Conservation (phyloP, 2,797 vertebrate species). For the Octomys mimax region DNA sequence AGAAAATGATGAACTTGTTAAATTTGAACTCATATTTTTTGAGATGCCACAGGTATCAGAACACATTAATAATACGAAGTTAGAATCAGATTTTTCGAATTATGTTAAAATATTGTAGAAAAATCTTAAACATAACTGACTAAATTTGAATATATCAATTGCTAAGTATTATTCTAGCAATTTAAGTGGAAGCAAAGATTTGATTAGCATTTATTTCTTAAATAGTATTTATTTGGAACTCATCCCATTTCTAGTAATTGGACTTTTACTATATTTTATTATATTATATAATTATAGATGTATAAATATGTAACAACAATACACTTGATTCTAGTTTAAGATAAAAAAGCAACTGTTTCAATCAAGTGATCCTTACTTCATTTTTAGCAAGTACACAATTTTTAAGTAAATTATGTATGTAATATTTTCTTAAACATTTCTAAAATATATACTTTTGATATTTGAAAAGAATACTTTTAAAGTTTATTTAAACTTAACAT, state of each 20-base stretch:
- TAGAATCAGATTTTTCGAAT: not conserved
- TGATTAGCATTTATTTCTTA: not conserved
- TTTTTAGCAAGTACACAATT: not conserved
- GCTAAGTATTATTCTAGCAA: not conserved
- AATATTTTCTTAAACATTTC: not conserved
- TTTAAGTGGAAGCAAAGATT: not conserved
- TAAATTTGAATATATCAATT: not conserved
- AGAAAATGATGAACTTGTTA: not conserved
- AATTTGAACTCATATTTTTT: slow-evolving; percentile 1
- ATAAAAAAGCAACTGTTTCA: not conserved
- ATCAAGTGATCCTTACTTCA: not conserved
- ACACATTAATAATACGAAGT: not conserved
- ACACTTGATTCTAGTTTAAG: slow-evolving; percentile 2
- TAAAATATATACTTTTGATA: not conserved
- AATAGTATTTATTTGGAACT: not conserved
- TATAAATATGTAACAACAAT: not conserved
- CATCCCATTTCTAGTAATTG: not conserved
- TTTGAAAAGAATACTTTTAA: slow-evolving; percentile 34
- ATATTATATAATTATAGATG: not conserved
- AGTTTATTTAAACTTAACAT: slow-evolving; percentile 8
- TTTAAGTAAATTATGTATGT: slow-evolving; percentile 16
- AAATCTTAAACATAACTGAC: not conserved
- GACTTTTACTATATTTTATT: not conserved
- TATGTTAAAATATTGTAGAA: not conserved
- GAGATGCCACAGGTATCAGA: not conserved